Conservation (phyloP, 2,797 vertebrate species). For the Distichodus sexfasciatus region DNA sequence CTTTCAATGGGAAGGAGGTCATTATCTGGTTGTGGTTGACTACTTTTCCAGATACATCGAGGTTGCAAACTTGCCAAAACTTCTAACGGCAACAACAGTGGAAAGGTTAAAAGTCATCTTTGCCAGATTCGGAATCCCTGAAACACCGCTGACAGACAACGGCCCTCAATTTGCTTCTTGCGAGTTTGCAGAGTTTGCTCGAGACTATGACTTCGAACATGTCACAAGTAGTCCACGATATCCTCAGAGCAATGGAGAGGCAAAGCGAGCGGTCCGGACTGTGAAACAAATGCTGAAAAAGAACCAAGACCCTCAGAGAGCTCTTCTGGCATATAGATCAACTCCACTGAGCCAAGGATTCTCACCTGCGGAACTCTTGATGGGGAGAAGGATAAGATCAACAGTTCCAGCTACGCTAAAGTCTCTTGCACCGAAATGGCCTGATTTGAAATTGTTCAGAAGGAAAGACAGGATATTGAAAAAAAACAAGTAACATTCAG, state of each 20-base stretch:
- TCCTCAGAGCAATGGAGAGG: too few species aligned
- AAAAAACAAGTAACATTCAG: constrained; percentile 11
- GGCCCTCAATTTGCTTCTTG: constrained; percentile 1
- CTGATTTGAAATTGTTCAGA: background rate
- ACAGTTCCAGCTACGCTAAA: background rate
- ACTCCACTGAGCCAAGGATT: background rate
- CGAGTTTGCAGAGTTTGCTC: constrained; percentile 13
- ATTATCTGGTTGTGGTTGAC: background rate
- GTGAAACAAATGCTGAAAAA: background rate
- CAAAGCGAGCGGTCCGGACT: too few species aligned
- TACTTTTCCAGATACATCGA: constrained; percentile 9
- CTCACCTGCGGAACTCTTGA: constrained; percentile 12
- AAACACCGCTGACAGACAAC: background rate
- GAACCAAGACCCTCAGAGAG: background rate
- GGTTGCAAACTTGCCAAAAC: background rate
- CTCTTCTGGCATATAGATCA: constrained; percentile 9
- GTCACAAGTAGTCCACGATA: background rate
- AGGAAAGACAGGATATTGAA: constrained; percentile 1
- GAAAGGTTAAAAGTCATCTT: constrained; percentile 14
- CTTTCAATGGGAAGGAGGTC: background rate
- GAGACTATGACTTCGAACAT: background rate
- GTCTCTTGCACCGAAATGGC: background rate
- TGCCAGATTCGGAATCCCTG: background rate
- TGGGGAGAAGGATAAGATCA: background rate
- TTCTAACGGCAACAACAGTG: background rate